Percentiles rank a stretch among this genome's conserved stretches.
Conservation (phyloP, 2,113 vertebrate genomes). For the Festucalex cinctus region DNA sequence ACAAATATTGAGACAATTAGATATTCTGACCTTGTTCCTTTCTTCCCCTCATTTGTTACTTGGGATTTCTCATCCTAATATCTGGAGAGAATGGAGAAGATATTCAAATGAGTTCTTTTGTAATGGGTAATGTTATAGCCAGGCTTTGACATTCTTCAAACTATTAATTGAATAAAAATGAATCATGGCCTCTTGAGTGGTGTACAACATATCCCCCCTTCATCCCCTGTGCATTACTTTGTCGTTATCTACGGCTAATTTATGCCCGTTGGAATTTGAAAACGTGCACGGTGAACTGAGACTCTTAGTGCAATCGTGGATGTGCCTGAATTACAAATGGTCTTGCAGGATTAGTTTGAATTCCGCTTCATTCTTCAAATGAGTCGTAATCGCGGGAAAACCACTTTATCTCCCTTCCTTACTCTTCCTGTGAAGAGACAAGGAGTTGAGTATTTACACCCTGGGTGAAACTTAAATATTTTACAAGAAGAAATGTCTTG, state of each 20-base stretch:
- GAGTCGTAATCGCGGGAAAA: slow-evolving; percentile 44
- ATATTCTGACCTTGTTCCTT: slow-evolving; percentile 62
- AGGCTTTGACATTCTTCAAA: slow-evolving; percentile 61
- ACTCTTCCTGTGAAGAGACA: slow-evolving; percentile 23
- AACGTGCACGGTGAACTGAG: slow-evolving; percentile 69
- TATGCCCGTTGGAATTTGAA: slow-evolving; percentile 75
- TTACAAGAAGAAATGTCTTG: slow-evolving; percentile 37
- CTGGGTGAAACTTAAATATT: slow-evolving; percentile 38
- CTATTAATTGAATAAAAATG: slow-evolving; percentile 69
- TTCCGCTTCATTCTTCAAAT: slow-evolving; percentile 44
- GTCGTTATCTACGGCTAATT: slow-evolving; percentile 72
- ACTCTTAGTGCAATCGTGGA: slow-evolving; percentile 57
- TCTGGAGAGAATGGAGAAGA: slow-evolving; percentile 58
- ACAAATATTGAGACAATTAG: slow-evolving; percentile 70
- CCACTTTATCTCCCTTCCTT: slow-evolving; percentile 41
- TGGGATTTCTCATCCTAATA: slow-evolving; percentile 66
- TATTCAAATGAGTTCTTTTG: slow-evolving; percentile 76
- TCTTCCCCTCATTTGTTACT: slow-evolving; percentile 42
- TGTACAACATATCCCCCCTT: slow-evolving; percentile 67
- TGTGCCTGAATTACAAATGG: slow-evolving; percentile 45
- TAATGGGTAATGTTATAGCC: slow-evolving; percentile 62
- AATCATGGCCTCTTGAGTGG: slow-evolving; percentile 70
- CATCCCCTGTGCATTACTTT: slow-evolving; percentile 65
- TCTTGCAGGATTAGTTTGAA: slow-evolving; percentile 60
- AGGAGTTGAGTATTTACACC: slow-evolving; percentile 36